Base-by-base conservation (phyloP, 2,113 vertebrate species). In the Brachypteracias leptosomus region DNA sequence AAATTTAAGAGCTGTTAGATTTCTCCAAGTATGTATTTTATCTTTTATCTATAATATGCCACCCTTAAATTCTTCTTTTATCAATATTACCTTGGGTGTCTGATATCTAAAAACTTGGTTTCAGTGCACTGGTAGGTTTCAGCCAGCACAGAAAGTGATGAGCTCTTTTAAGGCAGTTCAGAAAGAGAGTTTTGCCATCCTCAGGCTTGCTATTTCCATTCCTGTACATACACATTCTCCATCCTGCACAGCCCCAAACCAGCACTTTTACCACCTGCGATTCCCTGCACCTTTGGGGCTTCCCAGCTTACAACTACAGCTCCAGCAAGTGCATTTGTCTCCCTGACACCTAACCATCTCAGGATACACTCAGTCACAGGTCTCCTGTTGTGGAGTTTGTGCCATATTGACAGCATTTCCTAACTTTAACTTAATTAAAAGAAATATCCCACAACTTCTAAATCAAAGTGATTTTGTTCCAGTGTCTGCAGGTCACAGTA, bases 171-270 rank as follows among this genome's bases (percentile, higher is more conserved):
- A 59, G 59, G 36, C 33, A 74, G 35, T 63, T 75, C 51, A 51
- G 25, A 76, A 35, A 16, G 31, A 62, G 7, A 52, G 7, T 29
- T 49, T 78, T 85, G 18, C 46, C 46, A 24, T 21, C 7, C 36
- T 26, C 36, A 78, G 73, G 40, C 54, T 57, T 38, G 10, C 11
- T 18, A 25, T 38, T 40, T 90, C 61, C 47, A 36, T 13, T 84
- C 24, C 7, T 1, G 1, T 12, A 57, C 1, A 3, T 26, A 49
- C 13, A 16, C 0, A 0, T 1, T 16, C 13, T 77, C 28, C 11
- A 59, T 54, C 21, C 79, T 19, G 21, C 61, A 47, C 42, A 85
- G 28, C 28, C n/a, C n/a, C 44, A 52, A 35, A 46, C 4, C 65
- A 29, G 16, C 55, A 29, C 29, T 33, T 77, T 78, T 35, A 11